phyloP scores from a whole-genome alignment of 2,113 vertebrate species.

The Tetraodon nigroviridis region DNA sequence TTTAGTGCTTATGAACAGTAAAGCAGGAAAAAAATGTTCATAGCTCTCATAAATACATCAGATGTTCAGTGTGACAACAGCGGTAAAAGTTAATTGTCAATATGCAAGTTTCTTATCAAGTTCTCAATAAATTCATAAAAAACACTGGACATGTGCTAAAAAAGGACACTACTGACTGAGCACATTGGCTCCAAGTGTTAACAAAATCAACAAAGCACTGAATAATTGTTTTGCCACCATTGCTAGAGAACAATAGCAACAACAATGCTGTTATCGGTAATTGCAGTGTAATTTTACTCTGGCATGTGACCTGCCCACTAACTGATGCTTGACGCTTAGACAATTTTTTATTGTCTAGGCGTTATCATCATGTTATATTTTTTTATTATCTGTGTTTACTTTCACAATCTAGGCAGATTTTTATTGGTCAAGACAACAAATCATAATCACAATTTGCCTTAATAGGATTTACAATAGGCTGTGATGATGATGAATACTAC shows the following conservation, averaged over 20 bases:
- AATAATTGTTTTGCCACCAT: neutral
- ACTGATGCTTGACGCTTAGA: neutral
- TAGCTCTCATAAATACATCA: too few relatives aligned
- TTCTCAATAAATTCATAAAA: too few relatives aligned
- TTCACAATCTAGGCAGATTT: slow-evolving; percentile 10
- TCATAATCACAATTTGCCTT: neutral
- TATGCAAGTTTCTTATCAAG: too few relatives aligned
- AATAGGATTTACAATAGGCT: neutral
- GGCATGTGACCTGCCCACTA: slow-evolving; percentile 18
- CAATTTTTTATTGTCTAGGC: too few relatives aligned
- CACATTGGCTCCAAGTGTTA: too few relatives aligned
- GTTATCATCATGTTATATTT: too few relatives aligned
- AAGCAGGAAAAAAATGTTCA: too few relatives aligned
- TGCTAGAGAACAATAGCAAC: slow-evolving; percentile 45
- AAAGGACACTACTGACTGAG: too few relatives aligned
- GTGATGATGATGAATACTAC: neutral
- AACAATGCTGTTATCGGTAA: slow-evolving; percentile 42
- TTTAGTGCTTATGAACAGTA: too few relatives aligned
- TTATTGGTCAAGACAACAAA: slow-evolving; percentile 18
- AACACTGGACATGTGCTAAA: too few relatives aligned
- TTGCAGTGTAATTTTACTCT: slow-evolving; percentile 55
- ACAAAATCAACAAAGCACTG: neutral
- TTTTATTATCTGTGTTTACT: neutral
- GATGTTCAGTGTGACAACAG: too few relatives aligned
- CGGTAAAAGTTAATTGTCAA: neutral